phyloP scores from a whole-genome alignment of 2,797 vertebrate genomes.

The Calcarius lapponicus region DNA sequence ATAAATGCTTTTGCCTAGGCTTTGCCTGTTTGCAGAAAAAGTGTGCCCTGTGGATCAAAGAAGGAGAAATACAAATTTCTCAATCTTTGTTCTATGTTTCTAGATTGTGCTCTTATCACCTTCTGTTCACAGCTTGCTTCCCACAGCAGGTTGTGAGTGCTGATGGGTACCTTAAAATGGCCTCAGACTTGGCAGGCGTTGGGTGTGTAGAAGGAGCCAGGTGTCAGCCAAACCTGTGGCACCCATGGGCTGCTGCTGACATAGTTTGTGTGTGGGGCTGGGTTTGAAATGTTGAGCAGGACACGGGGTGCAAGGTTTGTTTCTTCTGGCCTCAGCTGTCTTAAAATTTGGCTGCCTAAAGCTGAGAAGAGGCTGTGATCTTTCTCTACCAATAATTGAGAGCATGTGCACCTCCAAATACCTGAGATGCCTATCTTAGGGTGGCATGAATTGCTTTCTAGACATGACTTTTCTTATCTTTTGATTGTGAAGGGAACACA shows the following conservation, averaged over 20 bases:
- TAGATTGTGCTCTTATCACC: not conserved
- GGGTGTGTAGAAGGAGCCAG: not conserved
- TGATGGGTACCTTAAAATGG: not conserved
- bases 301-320: fast-evolving
- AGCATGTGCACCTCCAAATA: not conserved
- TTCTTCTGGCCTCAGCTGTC: not conserved
- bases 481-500: not conserved
- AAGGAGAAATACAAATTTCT: not conserved
- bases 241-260: fast-evolving
- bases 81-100: not conserved
- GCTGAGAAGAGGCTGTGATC: not conserved
- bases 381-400: not conserved
- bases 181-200: not conserved
- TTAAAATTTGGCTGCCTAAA: not conserved
- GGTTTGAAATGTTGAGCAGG: fast-evolving
- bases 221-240: not conserved
- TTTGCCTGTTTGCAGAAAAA: not conserved
- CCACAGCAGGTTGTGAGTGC: not conserved
- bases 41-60: not conserved
- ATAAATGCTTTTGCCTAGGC: not conserved
- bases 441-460: not conserved
- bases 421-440: not conserved
- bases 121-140: not conserved
- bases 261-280: not conserved
- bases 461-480: not conserved